A percentile compares a stretch with the other conserved stretches of the same genome.
phyloP scores from a whole-genome alignment of 2,888 invertebrate species.

The Andrena chrysosceles region DNA sequence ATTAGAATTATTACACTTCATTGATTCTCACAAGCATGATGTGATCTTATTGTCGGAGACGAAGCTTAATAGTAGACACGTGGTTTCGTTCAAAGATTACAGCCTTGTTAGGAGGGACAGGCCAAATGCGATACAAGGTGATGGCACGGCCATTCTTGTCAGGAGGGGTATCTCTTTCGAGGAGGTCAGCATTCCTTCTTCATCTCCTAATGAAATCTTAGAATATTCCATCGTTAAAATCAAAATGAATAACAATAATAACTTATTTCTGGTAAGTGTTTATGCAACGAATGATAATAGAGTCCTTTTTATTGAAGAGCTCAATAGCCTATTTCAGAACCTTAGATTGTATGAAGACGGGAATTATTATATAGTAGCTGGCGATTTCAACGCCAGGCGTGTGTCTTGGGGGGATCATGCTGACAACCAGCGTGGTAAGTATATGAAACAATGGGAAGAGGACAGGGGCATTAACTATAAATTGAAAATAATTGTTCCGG shows the following conservation, averaged over 20 bases:
- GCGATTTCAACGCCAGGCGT: slow-evolving; percentile 14
- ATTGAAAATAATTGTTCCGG: background rate
- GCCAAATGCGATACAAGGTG: background rate
- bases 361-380: background rate
- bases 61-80: background rate
- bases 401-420: too few relatives aligned
- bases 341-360: background rate
- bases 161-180: background rate
- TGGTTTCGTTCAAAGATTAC: background rate
- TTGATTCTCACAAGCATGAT: background rate
- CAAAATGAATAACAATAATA: background rate
- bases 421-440: background rate
- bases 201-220: background rate
- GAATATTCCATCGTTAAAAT: slow-evolving; percentile 18
- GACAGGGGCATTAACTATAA: background rate
- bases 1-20: too few relatives aligned
- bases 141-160: slow-evolving; percentile 11
- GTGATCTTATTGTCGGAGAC: background rate
- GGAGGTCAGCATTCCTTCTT: background rate
- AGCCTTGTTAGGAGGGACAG: background rate
- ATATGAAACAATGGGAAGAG: background rate
- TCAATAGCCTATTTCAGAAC: background rate
- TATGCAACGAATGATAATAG: too few relatives aligned
- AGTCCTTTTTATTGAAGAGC: background rate
- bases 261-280: too few relatives aligned